These are phyloP conservation scores for Oryzias javanicus DNA, from an alignment of 2,113 vertebrate genomes.

Conservation along the genomic window DNA sequence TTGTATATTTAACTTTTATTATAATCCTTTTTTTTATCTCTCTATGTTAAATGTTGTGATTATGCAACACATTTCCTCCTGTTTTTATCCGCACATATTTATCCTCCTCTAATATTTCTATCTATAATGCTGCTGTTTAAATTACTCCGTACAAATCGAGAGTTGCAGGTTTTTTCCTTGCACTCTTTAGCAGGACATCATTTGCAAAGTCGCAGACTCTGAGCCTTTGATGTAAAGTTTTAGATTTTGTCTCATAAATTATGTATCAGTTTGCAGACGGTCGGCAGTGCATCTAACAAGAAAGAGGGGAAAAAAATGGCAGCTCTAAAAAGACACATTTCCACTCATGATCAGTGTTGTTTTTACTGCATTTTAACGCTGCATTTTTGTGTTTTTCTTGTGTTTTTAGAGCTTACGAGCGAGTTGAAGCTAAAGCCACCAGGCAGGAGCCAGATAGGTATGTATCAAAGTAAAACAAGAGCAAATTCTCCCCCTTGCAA, in stretches of 20 bases:
- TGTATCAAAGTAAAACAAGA: constrained; percentile 15
- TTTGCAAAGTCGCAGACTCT: not conserved
- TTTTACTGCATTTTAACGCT: not conserved
- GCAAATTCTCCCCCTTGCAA: too few relatives aligned
- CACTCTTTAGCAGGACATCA: constrained; percentile 3
- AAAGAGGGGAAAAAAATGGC: not conserved
- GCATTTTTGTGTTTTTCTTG: constrained; percentile 17
- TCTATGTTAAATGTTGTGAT: too few relatives aligned
- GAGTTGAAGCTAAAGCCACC: constrained; percentile 73
- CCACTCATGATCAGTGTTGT: not conserved
- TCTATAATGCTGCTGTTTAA: too few relatives aligned
- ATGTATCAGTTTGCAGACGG: constrained; percentile 30
- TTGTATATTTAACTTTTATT: too few relatives aligned
- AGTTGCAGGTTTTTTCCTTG: not conserved
- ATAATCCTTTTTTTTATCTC: too few relatives aligned
- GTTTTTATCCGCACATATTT: too few relatives aligned
- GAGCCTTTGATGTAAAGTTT: constrained; percentile 48
- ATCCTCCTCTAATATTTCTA: too few relatives aligned
- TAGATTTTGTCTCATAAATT: constrained; percentile 47
- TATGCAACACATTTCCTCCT: too few relatives aligned
- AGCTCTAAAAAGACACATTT: constrained; percentile 14
- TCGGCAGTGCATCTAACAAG: constrained; percentile 27
- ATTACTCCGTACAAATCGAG: too few relatives aligned
- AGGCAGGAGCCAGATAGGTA: constrained; percentile 74
- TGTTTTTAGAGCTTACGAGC: constrained; percentile 74